Conservation (phyloP, 30 jellyfish, hydroid and myxozoan genomes). For the Hydractinia echinata region DNA sequence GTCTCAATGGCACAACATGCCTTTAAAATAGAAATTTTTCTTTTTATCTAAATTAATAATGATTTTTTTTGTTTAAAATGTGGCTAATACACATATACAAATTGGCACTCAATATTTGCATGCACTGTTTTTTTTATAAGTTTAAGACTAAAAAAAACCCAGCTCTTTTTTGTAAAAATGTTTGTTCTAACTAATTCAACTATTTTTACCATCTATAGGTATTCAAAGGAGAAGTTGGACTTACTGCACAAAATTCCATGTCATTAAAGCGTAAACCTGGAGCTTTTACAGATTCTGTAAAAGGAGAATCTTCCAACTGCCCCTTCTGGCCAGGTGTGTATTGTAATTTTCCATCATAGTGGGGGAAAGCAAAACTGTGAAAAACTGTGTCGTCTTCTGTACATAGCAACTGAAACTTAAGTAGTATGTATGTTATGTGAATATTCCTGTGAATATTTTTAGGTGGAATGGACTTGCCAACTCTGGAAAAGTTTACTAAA, state of each 20-base stretch:
- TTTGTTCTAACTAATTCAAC: not conserved
- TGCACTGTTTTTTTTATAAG: not conserved
- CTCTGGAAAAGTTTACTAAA: not conserved
- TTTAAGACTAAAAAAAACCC: not conserved
- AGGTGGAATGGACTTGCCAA: conserved; percentile 30
- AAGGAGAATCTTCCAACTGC: conserved; percentile 72
- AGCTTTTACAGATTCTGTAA: conserved; percentile 52
- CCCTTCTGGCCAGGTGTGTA: conserved; percentile 86
- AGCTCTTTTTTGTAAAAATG: not conserved
- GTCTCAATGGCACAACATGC: no score
- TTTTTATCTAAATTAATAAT: no score
- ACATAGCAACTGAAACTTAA: no score
- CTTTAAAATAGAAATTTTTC: no score
- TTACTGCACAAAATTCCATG: conserved; percentile 77
- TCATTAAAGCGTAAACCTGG: conserved; percentile 84
- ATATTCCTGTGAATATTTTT: not conserved
- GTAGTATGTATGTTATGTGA: not conserved
- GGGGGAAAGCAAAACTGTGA: not conserved
- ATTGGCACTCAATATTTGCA: no score
- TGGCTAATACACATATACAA: no score
- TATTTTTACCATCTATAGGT: conserved; percentile 35
- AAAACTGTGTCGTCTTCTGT: not conserved
- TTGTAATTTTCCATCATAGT: not conserved
- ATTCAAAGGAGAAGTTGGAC: conserved; percentile 51
- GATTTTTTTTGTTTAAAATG: no score